A percentile compares a stretch with the other conserved stretches of the same genome.
phyloP scores from a whole-genome alignment of 2,113 vertebrate species.

The Puntigrus tetrazona region DNA sequence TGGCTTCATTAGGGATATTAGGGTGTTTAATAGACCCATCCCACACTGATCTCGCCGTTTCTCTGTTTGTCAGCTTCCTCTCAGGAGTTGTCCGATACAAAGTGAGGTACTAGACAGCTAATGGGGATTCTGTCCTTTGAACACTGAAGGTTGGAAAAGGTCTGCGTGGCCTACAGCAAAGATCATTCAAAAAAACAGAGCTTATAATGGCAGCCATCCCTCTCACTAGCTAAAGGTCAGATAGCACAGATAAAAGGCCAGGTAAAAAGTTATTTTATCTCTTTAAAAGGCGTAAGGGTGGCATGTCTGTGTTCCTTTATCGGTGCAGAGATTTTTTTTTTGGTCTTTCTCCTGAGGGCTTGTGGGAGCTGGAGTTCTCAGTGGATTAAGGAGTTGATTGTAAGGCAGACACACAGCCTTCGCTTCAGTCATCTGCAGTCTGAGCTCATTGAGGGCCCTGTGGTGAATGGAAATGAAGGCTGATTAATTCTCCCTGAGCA shows the following conservation, averaged over 20 bases:
- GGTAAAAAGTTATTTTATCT: slow-evolving; percentile 51
- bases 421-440: slow-evolving; percentile 58
- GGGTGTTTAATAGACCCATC: slow-evolving; percentile 59
- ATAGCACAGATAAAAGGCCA: slow-evolving; percentile 62
- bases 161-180: slow-evolving; percentile 60
- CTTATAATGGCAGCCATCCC: slow-evolving; percentile 60
- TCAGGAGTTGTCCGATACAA: slow-evolving; percentile 42
- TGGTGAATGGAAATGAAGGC: slow-evolving; percentile 67
- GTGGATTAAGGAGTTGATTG: slow-evolving; percentile 63
- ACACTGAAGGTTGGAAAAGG: slow-evolving; percentile 68
- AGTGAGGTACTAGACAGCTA: slow-evolving; percentile 49
- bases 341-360: slow-evolving; percentile 35
- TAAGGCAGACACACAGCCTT: slow-evolving; percentile 40
- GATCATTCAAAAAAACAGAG: slow-evolving; percentile 55
- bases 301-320: slow-evolving; percentile 23
- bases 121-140: slow-evolving; percentile 58
- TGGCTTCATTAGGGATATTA: slow-evolving; percentile 58
- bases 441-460: slow-evolving; percentile 61
- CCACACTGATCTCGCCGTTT: slow-evolving; percentile 43
- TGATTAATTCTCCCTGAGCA: slow-evolving; percentile 70
- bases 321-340: slow-evolving; percentile 26
- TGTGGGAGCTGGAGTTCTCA: slow-evolving; percentile 53
- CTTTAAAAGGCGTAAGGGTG: slow-evolving; percentile 37
- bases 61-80: slow-evolving; percentile 48
- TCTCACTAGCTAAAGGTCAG: slow-evolving; percentile 69